Percentiles rank a stretch among this genome's conserved stretches.
phyloP scores from a whole-genome alignment of 2,113 vertebrate genomes.

The Ramphastos sulfuratus region DNA sequence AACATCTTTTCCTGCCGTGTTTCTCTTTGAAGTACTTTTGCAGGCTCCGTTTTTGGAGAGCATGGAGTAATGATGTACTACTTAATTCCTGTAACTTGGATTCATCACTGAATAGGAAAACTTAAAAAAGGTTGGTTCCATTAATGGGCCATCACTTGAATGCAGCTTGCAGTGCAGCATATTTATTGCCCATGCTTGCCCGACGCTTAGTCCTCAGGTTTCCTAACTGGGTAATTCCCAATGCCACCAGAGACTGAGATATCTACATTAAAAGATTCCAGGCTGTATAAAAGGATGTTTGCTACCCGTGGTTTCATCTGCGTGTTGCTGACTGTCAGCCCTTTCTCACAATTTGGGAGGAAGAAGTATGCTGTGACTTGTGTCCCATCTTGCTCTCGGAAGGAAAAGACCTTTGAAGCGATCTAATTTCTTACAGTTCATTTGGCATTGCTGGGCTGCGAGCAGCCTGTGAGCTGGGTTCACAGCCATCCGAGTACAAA shows the following conservation, averaged over 20 bases:
- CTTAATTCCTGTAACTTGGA: accelerated
- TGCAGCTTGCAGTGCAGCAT: accelerated
- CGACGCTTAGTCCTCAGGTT: background rate
- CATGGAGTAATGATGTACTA: accelerated
- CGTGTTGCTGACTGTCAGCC: background rate
- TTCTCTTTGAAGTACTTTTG: background rate
- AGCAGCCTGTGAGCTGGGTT: background rate
- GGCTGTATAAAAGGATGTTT: background rate
- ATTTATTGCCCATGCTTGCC: background rate
- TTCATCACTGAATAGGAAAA: background rate
- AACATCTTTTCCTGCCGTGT: background rate
- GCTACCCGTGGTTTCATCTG: background rate
- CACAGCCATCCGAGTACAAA: constrained; percentile 66
- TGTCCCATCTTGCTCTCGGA: background rate
- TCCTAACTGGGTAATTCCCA: background rate
- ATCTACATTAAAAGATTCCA: background rate
- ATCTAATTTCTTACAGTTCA: background rate
- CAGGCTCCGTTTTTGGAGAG: background rate
- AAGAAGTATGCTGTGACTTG: background rate
- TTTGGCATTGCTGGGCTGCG: background rate
- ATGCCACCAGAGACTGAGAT: background rate
- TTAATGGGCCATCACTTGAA: background rate
- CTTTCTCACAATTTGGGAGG: background rate
- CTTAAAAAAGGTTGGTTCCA: background rate
- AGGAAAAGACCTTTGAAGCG: background rate